Conservation (phyloP, 2,113 vertebrate species). For the Muntiacus muntjak region DNA sequence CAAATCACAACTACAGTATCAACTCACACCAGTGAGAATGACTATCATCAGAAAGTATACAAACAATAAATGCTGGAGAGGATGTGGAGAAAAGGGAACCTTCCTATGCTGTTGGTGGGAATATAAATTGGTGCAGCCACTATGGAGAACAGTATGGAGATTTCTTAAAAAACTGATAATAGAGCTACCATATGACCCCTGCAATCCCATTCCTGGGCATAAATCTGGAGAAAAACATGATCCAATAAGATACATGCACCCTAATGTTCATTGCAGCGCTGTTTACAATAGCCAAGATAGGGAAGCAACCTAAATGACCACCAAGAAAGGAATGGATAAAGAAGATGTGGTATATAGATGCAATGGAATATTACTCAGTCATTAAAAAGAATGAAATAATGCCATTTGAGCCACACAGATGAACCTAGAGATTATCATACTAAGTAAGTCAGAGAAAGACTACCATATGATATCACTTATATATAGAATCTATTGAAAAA, state of each 20-base stretch:
- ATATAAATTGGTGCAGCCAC: not conserved
- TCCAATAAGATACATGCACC: not conserved
- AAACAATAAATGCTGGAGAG: not conserved
- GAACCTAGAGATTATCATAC: not conserved
- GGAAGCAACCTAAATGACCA: not conserved
- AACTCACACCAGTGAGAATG: not conserved
- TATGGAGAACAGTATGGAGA: not conserved
- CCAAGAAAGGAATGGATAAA: not conserved
- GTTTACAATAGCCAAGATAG: not conserved
- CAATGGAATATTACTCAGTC: not conserved
- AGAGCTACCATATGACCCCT: not conserved
- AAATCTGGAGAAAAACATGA: not conserved
- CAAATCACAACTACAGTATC: not conserved
- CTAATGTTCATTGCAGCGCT: not conserved
- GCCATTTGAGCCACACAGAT: not conserved
- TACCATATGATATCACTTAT: not conserved
- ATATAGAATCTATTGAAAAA: not conserved
- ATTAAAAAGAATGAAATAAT: not conserved
- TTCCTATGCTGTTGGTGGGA: not conserved
- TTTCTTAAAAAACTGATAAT: not conserved
- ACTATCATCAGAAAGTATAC: not conserved
- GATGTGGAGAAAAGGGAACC: not conserved
- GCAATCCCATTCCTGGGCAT: not conserved
- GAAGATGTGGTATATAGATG: not conserved
- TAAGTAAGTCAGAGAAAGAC: not conserved